Percentiles rank a stretch among this genome's conserved stretches.
phyloP scores from a whole-genome alignment of 1,140 invertebrate genomes.

The Hormaphis cornu region DNA sequence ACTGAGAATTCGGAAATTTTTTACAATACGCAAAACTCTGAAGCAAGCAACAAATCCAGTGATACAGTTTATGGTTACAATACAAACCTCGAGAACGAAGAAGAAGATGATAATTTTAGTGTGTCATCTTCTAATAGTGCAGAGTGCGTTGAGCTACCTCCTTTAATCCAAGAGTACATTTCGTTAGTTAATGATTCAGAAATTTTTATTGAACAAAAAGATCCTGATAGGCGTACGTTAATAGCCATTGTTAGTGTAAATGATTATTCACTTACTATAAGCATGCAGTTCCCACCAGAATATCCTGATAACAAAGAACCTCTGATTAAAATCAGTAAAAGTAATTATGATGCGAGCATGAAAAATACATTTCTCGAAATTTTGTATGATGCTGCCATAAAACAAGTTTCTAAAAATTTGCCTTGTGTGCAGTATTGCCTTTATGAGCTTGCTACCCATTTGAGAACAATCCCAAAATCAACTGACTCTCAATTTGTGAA shows the following conservation, averaged over 20 bases:
- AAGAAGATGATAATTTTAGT: not conserved
- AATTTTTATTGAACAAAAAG: slow-evolving; percentile 25
- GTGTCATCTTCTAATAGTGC: slow-evolving; percentile 12
- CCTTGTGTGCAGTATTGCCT: slow-evolving; percentile 72
- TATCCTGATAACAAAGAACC: slow-evolving; percentile 13
- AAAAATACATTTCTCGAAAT: slow-evolving; percentile 42
- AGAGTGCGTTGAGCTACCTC: not conserved
- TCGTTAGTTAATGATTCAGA: slow-evolving; percentile 8
- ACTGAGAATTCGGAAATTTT: not conserved
- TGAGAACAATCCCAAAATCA: slow-evolving; percentile 46
- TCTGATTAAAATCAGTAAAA: slow-evolving; percentile 9
- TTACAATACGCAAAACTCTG: not conserved
- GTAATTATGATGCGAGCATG: slow-evolving; percentile 11
- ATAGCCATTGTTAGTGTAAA: slow-evolving; percentile 14
- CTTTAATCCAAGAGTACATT: slow-evolving; percentile 9
- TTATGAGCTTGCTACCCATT: slow-evolving; percentile 57
- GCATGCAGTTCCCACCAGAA: slow-evolving; percentile 1
- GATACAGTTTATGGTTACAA: not conserved
- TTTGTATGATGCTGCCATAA: slow-evolving; percentile 60
- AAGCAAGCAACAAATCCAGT: not conserved
- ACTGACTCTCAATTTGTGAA: slow-evolving; percentile 6
- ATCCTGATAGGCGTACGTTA: slow-evolving; percentile 13
- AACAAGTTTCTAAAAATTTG: slow-evolving; percentile 64
- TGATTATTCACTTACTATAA: not conserved
- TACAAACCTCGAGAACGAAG: not conserved